Evolutionary conservation across 1,140 invertebrate species (phyloP), one percentile per base, ranked within the genome.

Genomic region (Liolophura sinensis): DNA sequence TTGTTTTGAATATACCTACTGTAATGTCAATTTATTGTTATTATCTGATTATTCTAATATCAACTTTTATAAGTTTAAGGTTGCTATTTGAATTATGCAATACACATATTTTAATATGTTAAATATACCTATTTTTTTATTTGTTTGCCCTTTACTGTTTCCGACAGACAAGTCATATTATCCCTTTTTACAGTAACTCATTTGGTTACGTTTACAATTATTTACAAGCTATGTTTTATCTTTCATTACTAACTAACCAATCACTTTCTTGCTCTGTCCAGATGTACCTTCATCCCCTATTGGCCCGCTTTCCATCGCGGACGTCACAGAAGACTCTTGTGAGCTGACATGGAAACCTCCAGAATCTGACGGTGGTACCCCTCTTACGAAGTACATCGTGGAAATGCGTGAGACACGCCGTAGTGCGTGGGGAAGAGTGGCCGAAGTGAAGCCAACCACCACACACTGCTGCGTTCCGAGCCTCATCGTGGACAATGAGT

Each of bases 351-450:
- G 84, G 83, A 68, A 83, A 69, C 72, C 76, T 65, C 82, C 82
- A 27, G 62, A 73, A 51, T 58, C 74, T 67, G 81, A 84, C 69
- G 84, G 82, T 20, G 82, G 82, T 15, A 73, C 76, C 20, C 74
- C 81, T 25, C 65, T 85, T 5, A 82, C 77, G 15, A 74, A 71
- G 25, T 85, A 84, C 67, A 64, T 82, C 27, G 75, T 85, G 51
- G 84, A 85, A 69, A 80, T 79, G 51, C 89, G 75, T n/a, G 78
- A 79, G 64, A 77, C 69, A n/a, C 93, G 91, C 40, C 89, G 90
- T 49, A 87, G 89, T 47, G 89, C 92, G 47, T 99, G 97, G 97
- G 93, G 95, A 78, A 90, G 93, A 60, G 20, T 25, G 31, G 40
- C 22, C 15, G 25, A 15, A 59, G 56, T 59, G 12, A 49, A 46